Evolutionary conservation across 2,797 vertebrate genomes (phyloP), one percentile per base, ranked within the genome.

Genomic region (Cossypha dichroa): DNA sequence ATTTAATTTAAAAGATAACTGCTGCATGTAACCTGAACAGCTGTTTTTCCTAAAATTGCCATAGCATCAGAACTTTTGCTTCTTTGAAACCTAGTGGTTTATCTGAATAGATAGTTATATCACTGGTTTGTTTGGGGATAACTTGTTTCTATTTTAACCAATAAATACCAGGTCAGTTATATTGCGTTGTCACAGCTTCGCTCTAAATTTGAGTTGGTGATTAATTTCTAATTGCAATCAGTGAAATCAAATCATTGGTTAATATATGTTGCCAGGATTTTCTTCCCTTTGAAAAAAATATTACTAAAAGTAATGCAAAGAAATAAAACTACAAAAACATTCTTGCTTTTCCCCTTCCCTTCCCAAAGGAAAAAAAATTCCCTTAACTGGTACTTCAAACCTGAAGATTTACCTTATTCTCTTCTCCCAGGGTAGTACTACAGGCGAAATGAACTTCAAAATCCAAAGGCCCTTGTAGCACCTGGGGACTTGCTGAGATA

Each of bases 1-100:
- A 92, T 94, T 93, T 94, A 2, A 89, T 91, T 96, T 94, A 91
- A 85, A 92, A 94, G 85, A 82, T 89, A 92, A 92, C 74, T 74
- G 45, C 52, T 85, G n/a, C 45, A 34, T 3, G 11, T 64, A 95
- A 95, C 84, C 68, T 70, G 81, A 95, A 79, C 84, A 92, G 88
- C 83, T 96, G 88, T 74, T 94, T 87, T 80, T 72, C 64, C 64
- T 89, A 58, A 85, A 87, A 82, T 79, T 90, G 12, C 36, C 55
- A 16, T 10, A 51, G 40, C 28, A 64, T 63, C 48, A 49, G 64
- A 66, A 70, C 29, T 70, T 97, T 66, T 74, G 13, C 26, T 81
- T 79, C 56, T 69, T 82, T 87, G 51, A 91, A 91, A 79, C 17
- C 46, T 40, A 29, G 38, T 60, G 51, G 26, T 67, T 93, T 66